These are phyloP conservation scores for Frieseomelitta varia DNA, from an alignment of 1,140 invertebrate genomes.

Conservation along the genomic window DNA sequence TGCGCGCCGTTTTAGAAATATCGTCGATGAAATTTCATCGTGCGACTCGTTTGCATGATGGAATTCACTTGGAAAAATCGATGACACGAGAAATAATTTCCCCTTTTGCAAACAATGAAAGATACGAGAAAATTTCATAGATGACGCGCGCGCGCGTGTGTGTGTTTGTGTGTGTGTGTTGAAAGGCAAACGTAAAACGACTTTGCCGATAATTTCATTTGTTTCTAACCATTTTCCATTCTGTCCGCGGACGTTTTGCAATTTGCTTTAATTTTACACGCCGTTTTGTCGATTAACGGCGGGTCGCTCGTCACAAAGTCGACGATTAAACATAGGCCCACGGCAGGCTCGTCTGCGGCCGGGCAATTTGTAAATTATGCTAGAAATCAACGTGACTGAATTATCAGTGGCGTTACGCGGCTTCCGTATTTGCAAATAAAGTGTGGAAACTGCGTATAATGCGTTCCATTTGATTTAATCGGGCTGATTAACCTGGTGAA, in stretches of 20 bases:
- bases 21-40: neutral
- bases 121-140: neutral
- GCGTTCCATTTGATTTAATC: constrained; percentile 50
- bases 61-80: neutral
- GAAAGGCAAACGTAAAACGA: neutral
- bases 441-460: constrained; percentile 36
- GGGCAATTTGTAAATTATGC: constrained; percentile 39
- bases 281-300: constrained; percentile 15
- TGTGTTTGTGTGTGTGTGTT: too few species aligned
- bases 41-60: neutral
- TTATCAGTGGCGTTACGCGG: constrained; percentile 49
- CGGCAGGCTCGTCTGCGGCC: neutral
- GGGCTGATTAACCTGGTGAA: constrained; percentile 35
- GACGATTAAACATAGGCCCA: neutral
- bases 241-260: neutral
- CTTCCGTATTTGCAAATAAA: constrained; percentile 32
- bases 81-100: neutral
- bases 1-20: neutral
- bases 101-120: neutral
- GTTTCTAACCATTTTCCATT: neutral
- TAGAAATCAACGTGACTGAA: constrained; percentile 39
- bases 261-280: constrained; percentile 1
- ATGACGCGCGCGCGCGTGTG: too few species aligned
- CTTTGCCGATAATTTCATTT: neutral
- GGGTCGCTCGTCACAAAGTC: constrained; percentile 5